Conservation (phyloP, 30 jellyfish, hydroid and myxozoan species). For the Cassiopea andromeda region DNA sequence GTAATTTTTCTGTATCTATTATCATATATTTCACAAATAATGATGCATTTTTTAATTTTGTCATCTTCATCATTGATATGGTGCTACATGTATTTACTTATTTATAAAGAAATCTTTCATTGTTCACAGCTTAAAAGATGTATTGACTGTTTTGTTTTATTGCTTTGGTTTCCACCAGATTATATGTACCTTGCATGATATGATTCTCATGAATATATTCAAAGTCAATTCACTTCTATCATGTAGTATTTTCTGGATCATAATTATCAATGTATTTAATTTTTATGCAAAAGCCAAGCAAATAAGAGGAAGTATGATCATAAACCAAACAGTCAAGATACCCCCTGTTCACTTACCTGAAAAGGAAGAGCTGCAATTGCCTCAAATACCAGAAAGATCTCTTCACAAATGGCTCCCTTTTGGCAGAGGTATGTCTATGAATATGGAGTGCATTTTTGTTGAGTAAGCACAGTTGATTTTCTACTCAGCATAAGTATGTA, state of each 20-base stretch:
- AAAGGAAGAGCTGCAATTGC: conserved; percentile 41
- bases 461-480: neutral
- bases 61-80: too few species aligned
- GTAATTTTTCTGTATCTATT: conserved; percentile 8
- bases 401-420: conserved; percentile 62
- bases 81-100: too few species aligned
- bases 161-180: too few species aligned
- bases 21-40: too few species aligned
- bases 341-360: conserved; percentile 62
- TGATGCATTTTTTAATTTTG: too few species aligned
- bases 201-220: too few species aligned
- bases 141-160: too few species aligned
- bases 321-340: conserved; percentile 29
- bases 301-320: conserved; percentile 41
- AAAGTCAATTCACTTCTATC: too few species aligned
- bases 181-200: too few species aligned
- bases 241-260: neutral
- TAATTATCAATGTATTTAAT: neutral
- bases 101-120: too few species aligned
- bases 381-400: conserved; percentile 17
- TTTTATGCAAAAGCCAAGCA: conserved; percentile 34
- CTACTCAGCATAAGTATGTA: neutral
- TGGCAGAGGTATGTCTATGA: conserved; percentile 37
- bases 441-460: neutral
- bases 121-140: too few species aligned